Evolutionary conservation across 2,888 invertebrate genomes (phyloP).

Genomic region (Piscicola geometra): DNA sequence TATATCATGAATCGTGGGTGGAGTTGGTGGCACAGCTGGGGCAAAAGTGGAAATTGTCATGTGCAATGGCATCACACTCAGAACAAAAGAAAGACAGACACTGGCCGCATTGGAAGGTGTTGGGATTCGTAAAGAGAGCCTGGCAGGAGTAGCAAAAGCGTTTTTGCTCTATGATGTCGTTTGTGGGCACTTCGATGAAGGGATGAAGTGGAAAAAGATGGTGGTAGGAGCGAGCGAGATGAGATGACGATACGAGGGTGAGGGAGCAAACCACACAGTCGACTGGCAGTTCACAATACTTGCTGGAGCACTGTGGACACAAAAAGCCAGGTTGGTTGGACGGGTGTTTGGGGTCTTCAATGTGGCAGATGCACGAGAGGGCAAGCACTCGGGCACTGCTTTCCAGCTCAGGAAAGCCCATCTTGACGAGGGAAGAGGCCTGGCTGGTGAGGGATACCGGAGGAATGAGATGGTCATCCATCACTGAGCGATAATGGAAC

Average conservation of each 20-base stretch:
- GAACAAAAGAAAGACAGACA: constrained; percentile 80
- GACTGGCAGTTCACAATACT: constrained; percentile 94
- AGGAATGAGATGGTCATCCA: constrained; percentile 59
- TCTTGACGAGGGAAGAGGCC: constrained; percentile 61
- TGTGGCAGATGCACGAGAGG: constrained; percentile 79
- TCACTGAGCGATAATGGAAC: constrained; percentile 63
- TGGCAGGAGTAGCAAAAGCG: constrained; percentile 8
- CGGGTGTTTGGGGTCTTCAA: not conserved
- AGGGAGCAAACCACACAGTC: constrained; percentile 90
- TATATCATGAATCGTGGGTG: no score
- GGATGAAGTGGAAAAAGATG: constrained; percentile 88
- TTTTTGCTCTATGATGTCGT: constrained; percentile 22
- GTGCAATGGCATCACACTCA: constrained; percentile 91
- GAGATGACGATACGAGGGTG: constrained; percentile 93
- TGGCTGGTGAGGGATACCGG: constrained; percentile 54
- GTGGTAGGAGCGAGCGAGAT: constrained; percentile 92
- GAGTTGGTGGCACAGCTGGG: constrained; percentile 70
- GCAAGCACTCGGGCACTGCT: constrained; percentile 61
- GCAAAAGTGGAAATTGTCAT: constrained; percentile 88
- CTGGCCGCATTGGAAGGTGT: constrained; percentile 72
- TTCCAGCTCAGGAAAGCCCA: constrained; percentile 83
- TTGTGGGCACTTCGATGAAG: constrained; percentile 66
- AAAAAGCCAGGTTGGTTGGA: constrained; percentile 53
- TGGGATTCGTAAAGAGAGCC: constrained; percentile 37
- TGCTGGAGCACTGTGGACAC: constrained; percentile 80